These are phyloP conservation scores for Diachasma alloeum DNA, from an alignment of 1,140 invertebrate genomes.

Conservation along the genomic window DNA sequence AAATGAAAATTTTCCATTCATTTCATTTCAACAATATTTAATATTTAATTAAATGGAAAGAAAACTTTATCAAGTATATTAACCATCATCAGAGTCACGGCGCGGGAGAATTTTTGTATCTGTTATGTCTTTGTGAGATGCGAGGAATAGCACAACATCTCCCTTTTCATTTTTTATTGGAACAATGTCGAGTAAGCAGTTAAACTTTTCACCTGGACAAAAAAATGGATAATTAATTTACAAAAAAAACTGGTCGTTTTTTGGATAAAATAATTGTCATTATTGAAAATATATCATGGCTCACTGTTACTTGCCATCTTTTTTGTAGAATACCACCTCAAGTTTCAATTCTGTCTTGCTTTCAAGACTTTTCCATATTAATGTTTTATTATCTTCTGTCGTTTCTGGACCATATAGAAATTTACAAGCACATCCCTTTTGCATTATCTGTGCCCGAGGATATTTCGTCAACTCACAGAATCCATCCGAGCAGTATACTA, in stretches of 20 bases:
- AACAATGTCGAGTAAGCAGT: slow-evolving; percentile 96
- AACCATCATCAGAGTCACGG: slow-evolving; percentile 84
- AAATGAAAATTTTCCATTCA: too few relatives aligned
- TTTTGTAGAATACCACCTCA: slow-evolving; percentile 94
- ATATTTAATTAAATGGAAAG: background rate
- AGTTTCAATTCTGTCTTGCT: slow-evolving; percentile 91
- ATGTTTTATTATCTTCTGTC: slow-evolving; percentile 83
- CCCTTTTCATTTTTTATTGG: slow-evolving; percentile 98
- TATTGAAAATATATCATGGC: background rate
- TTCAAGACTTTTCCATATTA: slow-evolving; percentile 90
- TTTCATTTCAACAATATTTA: too few relatives aligned
- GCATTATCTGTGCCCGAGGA: slow-evolving; percentile 94
- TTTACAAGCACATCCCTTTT: slow-evolving; percentile 95
- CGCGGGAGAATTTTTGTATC: slow-evolving; percentile 84
- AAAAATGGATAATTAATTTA: background rate
- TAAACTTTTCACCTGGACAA: slow-evolving; percentile 86
- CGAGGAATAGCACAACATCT: slow-evolving; percentile 94
- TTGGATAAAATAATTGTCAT: too few relatives aligned
- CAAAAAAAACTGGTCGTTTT: too few relatives aligned
- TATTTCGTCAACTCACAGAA: slow-evolving; percentile 97
- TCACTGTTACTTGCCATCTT: slow-evolving; percentile 78
- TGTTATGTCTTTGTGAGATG: slow-evolving; percentile 97
- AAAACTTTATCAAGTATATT: slow-evolving; percentile 54
- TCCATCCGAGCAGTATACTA: slow-evolving; percentile 97
- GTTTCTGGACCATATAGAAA: slow-evolving; percentile 94